Evolutionary conservation across 2,113 vertebrate genomes (phyloP), one percentile per base, ranked within the genome.

Genomic region (Amia ocellicauda): DNA sequence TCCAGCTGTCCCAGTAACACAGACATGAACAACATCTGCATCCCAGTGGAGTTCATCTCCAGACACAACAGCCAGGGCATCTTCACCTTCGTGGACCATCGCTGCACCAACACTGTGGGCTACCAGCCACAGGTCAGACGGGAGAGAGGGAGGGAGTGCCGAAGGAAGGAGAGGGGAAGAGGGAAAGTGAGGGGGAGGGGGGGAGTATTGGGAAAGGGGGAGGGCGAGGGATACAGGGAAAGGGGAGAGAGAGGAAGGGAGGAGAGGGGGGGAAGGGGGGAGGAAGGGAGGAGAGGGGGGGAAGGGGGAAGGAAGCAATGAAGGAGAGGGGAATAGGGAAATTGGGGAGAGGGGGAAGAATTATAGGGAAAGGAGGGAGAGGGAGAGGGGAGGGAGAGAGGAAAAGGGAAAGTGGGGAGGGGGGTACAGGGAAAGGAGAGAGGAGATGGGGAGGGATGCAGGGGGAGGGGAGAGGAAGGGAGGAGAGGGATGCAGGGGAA

Each of bases 41-140:
- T 94, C 56, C 97, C 97, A 0, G 92, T 91, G 0, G 97, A 99
- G 64, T 99, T 99, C 84, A 98, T 99, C 75, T 98, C 97, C 36
- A 81, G 97, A 0, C 97, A 99, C 79, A 97, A 92, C 80, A 90
- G 89, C 2, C 92, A 93, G 0, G 92, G 97, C 0, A 67, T 89
- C 8, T 99, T 97, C 80, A 98, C 94, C 43, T 99, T 99, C 36
- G 92, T 98, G 16, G 97, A 99, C 71, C 95, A 98, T 67, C 93
- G 97, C 20, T 97, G 93, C 9, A 67, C 94, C 68, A 89, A 92
- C 1, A 95, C 94, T 0, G 85, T 97, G 0, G 93, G 94, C 63
- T 98, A 95, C 82, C 94, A 98, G 75, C 94, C 97, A 0, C 94
- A 97, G 93, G 97, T 99, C 68, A 55, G 36, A 4, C 27, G 50